Conservation (phyloP, 1,140 invertebrate genomes). For the Phymorhynchus buccinoides region DNA sequence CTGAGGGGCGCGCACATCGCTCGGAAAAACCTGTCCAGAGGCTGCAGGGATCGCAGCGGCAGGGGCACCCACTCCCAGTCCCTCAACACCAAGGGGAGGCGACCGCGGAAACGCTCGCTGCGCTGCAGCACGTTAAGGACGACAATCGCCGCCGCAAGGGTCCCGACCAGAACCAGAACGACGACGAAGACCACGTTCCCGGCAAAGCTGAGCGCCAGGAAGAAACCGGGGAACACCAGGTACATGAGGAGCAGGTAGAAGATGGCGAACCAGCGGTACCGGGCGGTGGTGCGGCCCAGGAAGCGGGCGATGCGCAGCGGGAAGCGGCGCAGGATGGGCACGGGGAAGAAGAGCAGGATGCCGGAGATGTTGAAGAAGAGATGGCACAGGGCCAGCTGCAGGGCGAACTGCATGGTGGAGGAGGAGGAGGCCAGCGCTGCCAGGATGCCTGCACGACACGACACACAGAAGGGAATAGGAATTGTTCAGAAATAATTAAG, state of each 20-base stretch:
- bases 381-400: slow-evolving; percentile 79
- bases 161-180: slow-evolving; percentile 54
- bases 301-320: slow-evolving; percentile 76
- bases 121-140: slow-evolving; percentile 73
- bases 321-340: slow-evolving; percentile 76
- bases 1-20: background rate
- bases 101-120: slow-evolving; percentile 57
- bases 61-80: slow-evolving; percentile 76
- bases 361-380: slow-evolving; percentile 79
- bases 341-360: slow-evolving; percentile 78
- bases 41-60: slow-evolving; percentile 75
- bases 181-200: slow-evolving; percentile 59
- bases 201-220: slow-evolving; percentile 73
- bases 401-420: slow-evolving; percentile 68
- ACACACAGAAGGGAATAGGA: slow-evolving; percentile 68
- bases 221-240: slow-evolving; percentile 74
- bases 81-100: slow-evolving; percentile 71
- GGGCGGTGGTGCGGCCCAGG: slow-evolving; percentile 75
- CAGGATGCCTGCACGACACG: too few relatives aligned
- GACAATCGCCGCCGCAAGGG: slow-evolving; percentile 67
- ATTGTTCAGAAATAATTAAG: too few relatives aligned
- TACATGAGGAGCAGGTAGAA: slow-evolving; percentile 77
- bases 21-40: slow-evolving; percentile 49
- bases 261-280: slow-evolving; percentile 78
- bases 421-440: slow-evolving; percentile 75